Percentiles rank a stretch among this genome's conserved stretches.
Evolutionary conservation across 2,888 invertebrate genomes (phyloP).

Genomic region (Temnothorax unifasciatus): DNA sequence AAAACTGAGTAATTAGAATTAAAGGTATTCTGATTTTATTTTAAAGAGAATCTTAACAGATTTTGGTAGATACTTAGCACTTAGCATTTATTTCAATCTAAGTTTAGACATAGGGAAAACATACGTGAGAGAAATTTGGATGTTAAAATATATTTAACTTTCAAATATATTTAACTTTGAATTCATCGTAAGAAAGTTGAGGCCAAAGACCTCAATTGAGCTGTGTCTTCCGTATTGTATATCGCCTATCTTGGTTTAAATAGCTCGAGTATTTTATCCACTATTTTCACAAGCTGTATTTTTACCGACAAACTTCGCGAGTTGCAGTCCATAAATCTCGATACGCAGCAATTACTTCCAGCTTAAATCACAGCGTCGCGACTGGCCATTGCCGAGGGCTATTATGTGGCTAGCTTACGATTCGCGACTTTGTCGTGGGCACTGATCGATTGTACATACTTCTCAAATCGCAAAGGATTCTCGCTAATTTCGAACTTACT

Average conservation of each 20-base stretch:
- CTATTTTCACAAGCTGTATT: conserved; percentile 40
- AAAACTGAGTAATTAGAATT: not conserved
- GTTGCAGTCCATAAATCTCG: conserved; percentile 46
- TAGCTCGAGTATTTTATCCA: conserved; percentile 4
- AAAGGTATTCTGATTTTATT: not conserved
- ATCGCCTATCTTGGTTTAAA: not conserved
- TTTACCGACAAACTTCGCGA: conserved; percentile 19
- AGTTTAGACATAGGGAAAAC: not conserved
- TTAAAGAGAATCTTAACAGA: not conserved
- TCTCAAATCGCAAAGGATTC: conserved; percentile 3
- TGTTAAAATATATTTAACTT: no score
- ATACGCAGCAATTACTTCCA: conserved; percentile 44
- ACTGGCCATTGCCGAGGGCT: conserved; percentile 21
- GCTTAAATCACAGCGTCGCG: conserved; percentile 44
- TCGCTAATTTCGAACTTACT: not conserved
- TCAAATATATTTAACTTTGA: conserved; percentile 10
- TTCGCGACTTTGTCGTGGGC: conserved; percentile 16
- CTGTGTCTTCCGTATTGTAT: not conserved
- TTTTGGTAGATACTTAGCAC: not conserved
- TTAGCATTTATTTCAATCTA: not conserved
- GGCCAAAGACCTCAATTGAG: conserved; percentile 17
- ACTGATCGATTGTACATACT: conserved; percentile 22
- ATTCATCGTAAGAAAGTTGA: conserved; percentile 1
- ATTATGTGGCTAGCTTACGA: conserved; percentile 44
- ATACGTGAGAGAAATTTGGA: not conserved